phyloP scores from a whole-genome alignment of 2,113 vertebrate species.

The Manacus vitellinus region DNA sequence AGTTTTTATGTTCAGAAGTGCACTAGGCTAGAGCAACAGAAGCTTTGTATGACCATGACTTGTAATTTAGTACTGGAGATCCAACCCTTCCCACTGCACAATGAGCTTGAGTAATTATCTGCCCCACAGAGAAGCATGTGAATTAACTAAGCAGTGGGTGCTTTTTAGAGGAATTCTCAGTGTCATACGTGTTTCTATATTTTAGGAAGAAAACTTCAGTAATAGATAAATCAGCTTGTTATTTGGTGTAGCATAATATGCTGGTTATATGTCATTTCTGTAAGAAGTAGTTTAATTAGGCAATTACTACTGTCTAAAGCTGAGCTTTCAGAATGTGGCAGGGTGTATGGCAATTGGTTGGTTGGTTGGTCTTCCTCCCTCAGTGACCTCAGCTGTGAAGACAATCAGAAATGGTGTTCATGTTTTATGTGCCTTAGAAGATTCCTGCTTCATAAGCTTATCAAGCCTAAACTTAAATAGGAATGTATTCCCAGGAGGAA shows the following conservation, averaged over 20 bases:
- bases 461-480: background rate
- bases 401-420: background rate
- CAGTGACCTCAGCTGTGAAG: background rate
- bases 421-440: background rate
- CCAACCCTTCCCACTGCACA: background rate
- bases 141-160: background rate
- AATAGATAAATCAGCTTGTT: background rate
- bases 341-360: background rate
- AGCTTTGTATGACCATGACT: background rate
- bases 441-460: background rate
- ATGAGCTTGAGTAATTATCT: background rate
- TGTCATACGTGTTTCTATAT: rapidly evolving
- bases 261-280: background rate
- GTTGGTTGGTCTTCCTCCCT: background rate
- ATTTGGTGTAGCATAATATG: background rate
- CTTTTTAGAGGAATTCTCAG: background rate
- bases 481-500: background rate
- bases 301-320: background rate
- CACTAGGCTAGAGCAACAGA: background rate
- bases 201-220: background rate
- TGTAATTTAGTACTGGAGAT: background rate
- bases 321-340: background rate
- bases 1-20: background rate
- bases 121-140: rapidly evolving
- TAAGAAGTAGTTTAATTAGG: background rate